These are phyloP conservation scores for Rhinopithecus roxellana DNA, from an alignment of 2,113 vertebrate genomes.

Conservation along the genomic window DNA sequence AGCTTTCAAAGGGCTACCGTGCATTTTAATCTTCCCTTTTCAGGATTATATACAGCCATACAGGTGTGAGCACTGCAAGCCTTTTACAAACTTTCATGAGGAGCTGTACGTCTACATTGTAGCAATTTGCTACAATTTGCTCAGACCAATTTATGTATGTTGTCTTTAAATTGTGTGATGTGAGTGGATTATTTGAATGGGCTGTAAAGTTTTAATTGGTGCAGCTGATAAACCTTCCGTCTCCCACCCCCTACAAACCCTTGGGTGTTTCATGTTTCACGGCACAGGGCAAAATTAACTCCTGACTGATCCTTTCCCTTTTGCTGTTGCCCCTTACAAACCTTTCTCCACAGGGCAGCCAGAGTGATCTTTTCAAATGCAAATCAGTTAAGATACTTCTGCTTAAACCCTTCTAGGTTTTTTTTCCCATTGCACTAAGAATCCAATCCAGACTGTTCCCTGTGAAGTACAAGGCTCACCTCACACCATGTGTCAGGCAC, in stretches of 20 bases:
- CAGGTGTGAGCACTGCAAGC: not conserved
- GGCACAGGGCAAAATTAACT: not conserved
- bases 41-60: too few relatives aligned
- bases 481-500: not conserved
- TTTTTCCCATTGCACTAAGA: not conserved
- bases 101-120: not conserved
- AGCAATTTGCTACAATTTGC: not conserved
- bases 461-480: not conserved
- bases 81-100: not conserved
- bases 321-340: not conserved
- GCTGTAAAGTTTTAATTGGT: not conserved
- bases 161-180: not conserved
- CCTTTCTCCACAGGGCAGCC: not conserved
- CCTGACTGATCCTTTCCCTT: not conserved
- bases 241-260: not conserved
- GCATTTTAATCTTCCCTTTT: not conserved
- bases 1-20: not conserved
- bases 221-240: not conserved
- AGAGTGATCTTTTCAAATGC: slow-evolving; percentile 18
- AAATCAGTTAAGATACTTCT: not conserved
- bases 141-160: too few relatives aligned
- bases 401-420: not conserved
- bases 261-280: not conserved
- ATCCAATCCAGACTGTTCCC: not conserved
- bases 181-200: not conserved